Base-by-base conservation (phyloP, 2,797 vertebrate species). In the Pogonophryne albipinna region DNA sequence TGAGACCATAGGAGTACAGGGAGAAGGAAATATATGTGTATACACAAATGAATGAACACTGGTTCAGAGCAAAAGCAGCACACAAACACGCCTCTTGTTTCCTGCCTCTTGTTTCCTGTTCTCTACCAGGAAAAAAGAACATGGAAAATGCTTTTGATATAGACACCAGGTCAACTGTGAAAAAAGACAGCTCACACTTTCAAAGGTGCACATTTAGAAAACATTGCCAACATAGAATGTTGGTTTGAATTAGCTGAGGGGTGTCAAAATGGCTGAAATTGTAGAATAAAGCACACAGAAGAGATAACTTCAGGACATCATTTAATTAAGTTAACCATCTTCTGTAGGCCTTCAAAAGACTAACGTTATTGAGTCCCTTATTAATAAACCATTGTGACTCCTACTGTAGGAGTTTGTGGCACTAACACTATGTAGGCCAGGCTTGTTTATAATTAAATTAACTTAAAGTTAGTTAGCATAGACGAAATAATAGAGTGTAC, bases 81-180 rank as follows among this genome's bases (percentile, higher is more conserved):
- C 74, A 74, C 59, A 87, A 71, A 82, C 80, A 86, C 76, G 63
- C 83, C 85, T 89, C 78, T 51, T 56, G 64, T 84, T 92, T 93
- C 92, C 90, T 91, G 82, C 83, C 82, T 84, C 82, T 89, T 77
- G 79, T 89, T 93, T 95, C 93, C 93, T 94, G 92, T 89, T 91
- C 85, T 23, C 67, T 75, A 51, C 55, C 76, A 82, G 84, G 85
- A 65, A 9, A 87, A 81, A 62, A 60, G 85, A 79, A 90, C 80
- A 86, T 91, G 92, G 90, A 85, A 93, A 93, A 88, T 34, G 56
- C 82, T 85, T 34, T 83, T 78, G 53, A 84, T 56, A 53, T 62
- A 23, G 44, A 61, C 44, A 38, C 62, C 17, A 69, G 73, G 45
- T 68, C 19, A 79, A 83, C 85, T 85, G 85, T 75, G 66, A 62